Base-by-base conservation (phyloP, 2,888 invertebrate species). In the Antitype chi region DNA sequence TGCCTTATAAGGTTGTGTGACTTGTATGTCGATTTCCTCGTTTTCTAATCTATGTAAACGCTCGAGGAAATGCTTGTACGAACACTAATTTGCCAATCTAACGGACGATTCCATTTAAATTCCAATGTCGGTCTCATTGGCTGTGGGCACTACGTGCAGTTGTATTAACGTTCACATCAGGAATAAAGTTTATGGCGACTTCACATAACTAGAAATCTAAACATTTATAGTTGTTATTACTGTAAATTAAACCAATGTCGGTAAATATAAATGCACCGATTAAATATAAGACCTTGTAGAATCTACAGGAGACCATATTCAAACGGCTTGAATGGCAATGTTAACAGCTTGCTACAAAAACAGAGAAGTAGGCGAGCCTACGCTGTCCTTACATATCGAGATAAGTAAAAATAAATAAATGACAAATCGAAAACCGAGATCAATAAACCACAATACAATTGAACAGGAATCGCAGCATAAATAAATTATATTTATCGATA, bases 401-500 rank as follows among this genome's bases (percentile, higher is more conserved):
- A 80, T 43, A 86, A 43, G 15, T 59, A 87, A 87, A 90, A 89
- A 86, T 70, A 89, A 88, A 88, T 87, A 90, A 89, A 90, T 88
- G 87, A 92, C 90, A 91, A 92, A 91, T 90, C 87, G 88, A 87
- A 89, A 89, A 91, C 85, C 78, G 87, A 91, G 90, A 89, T 88
- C 91, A 90, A 92, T 93, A 93, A 93, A 93, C 91, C 88, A 85
- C 89, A 91, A 89, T 82, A 92, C 92, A 90, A 90, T 91, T 90
- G 91, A 91, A 90, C 89, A 90, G 90, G 89, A 81, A 85, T 84
- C 85, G 81, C 80, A 80, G 70, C 52, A 84, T 79, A 80, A 84
- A 88, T 88, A 90, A 91, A 91, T 91, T 87, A 78, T 88, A 90
- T 84, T 90, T 92, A 92, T 92, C 91, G 87, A 87, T 86, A 87